Base-by-base conservation (phyloP, 2,797 vertebrate species). In the Myripristis jacobus region DNA sequence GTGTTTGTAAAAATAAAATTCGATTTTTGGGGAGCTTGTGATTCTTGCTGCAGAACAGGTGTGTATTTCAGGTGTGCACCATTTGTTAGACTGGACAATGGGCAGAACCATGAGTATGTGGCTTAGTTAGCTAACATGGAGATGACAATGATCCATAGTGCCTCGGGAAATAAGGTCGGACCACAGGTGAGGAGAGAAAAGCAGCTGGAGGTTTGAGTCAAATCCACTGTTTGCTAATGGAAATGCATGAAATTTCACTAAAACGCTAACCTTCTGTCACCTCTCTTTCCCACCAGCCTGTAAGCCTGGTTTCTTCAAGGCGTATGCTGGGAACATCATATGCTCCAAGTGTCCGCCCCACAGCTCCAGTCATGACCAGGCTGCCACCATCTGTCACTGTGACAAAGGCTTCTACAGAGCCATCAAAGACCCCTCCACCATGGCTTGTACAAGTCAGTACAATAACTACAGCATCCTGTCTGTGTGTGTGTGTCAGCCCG, bases 311-410 rank as follows among this genome's bases (percentile, higher is more conserved):
- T 99, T 95, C 93, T 99, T 99, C 92, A 99, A 99, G 92, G 95
- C 97, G 0, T 96, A 95, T 89, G 94, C 97, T 64, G 97, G 97
- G 44, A 98, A 98, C 86, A 95, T 95, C 54, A 97, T 97, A 89
- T 99, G 98, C 85, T 95, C 96, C 86, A 97, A 98, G 85, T 99
- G 98, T 84, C 98, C 98, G 79, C 95, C 95, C 24, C 97, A 96
- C 72, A 99, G 98, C 82, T 93, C 95, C 84, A 98, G 97, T 79
- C 93, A 97, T 0, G 66, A 91, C 44, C 96, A 97, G 92, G 96
- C 96, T 3, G 97, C 96, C 53, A 94, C 96, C 60, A 92, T 97
- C 75, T 99, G 98, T 84, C 95, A 96, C 78, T 99, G 98, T 86
- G 97, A 98, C 78, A 97, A 97, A 75, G 95, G 96, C 74, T 98